These are phyloP conservation scores for Celastrina argiolus DNA, from an alignment of 2,888 invertebrate genomes.

Conservation along the genomic window DNA sequence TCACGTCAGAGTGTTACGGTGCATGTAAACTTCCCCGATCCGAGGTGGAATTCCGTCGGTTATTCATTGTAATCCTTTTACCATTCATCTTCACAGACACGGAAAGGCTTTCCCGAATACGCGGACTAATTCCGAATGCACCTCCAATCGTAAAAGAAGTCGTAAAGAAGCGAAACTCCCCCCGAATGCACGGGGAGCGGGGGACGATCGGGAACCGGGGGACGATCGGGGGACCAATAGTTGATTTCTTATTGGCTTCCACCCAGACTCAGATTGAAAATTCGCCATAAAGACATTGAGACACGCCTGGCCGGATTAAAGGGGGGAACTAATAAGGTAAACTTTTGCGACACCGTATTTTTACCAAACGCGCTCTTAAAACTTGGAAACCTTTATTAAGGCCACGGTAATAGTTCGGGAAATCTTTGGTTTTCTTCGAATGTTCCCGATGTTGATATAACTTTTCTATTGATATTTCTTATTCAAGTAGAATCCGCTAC, in stretches of 20 bases:
- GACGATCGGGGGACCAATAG: conserved; percentile 62
- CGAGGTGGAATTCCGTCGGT: conserved; percentile 44
- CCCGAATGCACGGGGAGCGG: conserved; percentile 72
- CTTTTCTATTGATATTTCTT: background rate
- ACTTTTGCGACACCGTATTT: conserved; percentile 77
- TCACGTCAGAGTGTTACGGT: background rate
- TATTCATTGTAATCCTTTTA: conserved; percentile 72
- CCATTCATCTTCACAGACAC: conserved; percentile 69
- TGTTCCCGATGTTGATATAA: conserved; percentile 14
- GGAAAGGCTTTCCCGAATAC: conserved; percentile 70
- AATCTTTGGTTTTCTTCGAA: conserved; percentile 44
- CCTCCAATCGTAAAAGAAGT: conserved; percentile 77
- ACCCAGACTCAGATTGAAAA: conserved; percentile 76
- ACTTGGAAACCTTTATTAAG: conserved; percentile 68
- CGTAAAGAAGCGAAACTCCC: conserved; percentile 74
- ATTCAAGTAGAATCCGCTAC: conserved; percentile 35
- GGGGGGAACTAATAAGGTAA: conserved; percentile 77
- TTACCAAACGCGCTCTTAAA: conserved; percentile 70
- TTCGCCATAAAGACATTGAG: conserved; percentile 77
- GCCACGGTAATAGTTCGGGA: conserved; percentile 60
- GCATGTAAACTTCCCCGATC: conserved; percentile 32
- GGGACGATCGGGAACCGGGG: conserved; percentile 48
- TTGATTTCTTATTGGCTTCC: conserved; percentile 77
- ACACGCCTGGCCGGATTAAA: conserved; percentile 75
- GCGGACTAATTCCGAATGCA: conserved; percentile 75